These are phyloP conservation scores for Scyliorhinus canicula DNA, from an alignment of 2,797 vertebrate species.

Conservation along the genomic window DNA sequence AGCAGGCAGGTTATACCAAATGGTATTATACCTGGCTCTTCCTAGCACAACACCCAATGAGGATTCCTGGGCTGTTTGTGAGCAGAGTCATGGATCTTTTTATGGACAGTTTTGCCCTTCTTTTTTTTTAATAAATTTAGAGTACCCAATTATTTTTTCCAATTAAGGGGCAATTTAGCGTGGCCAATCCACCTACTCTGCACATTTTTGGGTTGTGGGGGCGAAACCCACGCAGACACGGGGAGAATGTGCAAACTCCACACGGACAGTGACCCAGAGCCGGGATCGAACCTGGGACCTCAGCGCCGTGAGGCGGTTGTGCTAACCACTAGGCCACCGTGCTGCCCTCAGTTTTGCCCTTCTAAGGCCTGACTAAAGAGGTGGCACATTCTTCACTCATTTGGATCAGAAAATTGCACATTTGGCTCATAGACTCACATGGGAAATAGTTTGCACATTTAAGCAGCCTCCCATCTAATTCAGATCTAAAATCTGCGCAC, in stretches of 20 bases:
- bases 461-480: background rate
- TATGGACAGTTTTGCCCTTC: background rate
- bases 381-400: background rate
- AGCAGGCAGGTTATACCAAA: no score
- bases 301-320: no score
- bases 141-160: no score
- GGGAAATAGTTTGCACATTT: background rate
- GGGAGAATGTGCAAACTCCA: no score
- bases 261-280: no score
- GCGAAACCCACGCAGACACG: no score
- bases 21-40: background rate
- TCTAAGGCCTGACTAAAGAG: background rate
- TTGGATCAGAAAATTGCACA: background rate
- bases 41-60: background rate
- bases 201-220: no score
- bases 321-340: no score
- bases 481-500: background rate
- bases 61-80: background rate
- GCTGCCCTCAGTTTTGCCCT: background rate
- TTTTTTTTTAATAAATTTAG: no score
- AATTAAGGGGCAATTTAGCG: no score
- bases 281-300: no score
- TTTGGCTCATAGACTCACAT: background rate
- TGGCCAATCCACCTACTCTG: no score
- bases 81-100: background rate